phyloP scores from a whole-genome alignment of 2,113 vertebrate genomes.

The Taxidea taxus region DNA sequence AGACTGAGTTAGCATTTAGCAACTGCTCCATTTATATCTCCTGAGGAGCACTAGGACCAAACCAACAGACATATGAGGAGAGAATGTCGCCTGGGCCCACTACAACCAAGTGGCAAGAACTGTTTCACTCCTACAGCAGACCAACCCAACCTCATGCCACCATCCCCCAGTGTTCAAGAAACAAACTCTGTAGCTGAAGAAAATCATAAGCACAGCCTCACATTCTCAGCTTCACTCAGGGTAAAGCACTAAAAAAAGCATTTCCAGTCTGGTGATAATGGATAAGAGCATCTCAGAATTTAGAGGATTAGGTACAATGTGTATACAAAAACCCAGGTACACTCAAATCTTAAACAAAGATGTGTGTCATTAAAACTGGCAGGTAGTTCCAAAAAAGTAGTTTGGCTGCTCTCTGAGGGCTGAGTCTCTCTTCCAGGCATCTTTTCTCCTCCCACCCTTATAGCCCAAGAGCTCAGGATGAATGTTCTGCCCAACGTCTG shows the following conservation, averaged over 20 bases:
- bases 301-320: background rate
- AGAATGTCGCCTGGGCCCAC: background rate
- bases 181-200: background rate
- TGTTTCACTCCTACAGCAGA: background rate
- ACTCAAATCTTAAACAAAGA: background rate
- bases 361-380: background rate
- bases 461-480: background rate
- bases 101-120: background rate
- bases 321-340: background rate
- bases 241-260: too few relatives aligned
- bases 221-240: background rate
- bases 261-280: background rate
- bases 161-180: background rate
- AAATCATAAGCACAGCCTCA: background rate
- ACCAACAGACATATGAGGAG: background rate
- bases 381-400: background rate
- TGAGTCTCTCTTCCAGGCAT: background rate
- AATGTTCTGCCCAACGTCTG: too few relatives aligned
- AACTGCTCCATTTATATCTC: background rate
- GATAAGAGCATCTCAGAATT: background rate
- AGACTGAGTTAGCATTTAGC: background rate
- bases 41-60: background rate
- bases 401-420: background rate
- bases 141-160: background rate
- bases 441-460: background rate